Base-by-base conservation (phyloP, 2,113 vertebrate genomes). In the Trematocara unimaculatum region DNA sequence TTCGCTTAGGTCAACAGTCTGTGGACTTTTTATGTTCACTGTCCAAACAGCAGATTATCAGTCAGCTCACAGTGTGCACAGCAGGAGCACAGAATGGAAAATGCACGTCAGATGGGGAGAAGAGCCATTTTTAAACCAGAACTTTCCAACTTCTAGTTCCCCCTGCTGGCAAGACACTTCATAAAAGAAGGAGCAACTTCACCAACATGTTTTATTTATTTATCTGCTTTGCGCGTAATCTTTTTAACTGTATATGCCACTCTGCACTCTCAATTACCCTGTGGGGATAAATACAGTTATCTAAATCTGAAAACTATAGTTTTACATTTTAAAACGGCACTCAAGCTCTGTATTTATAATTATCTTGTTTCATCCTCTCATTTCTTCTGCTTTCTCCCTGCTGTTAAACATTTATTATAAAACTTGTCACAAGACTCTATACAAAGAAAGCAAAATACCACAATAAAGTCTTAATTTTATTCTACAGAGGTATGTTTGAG, bases 41-140 rank as follows among this genome's bases (percentile, higher is more conserved):
- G 77, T 85, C 70, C 79, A 87, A 87, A 86, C 82, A 79, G 60
- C 56, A 86, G 85, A 81, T 88, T 82, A 89, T 56, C 84, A 82
- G 62, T 42, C 54, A 74, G 79, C 70, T 64, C 10, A 35, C 35
- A 55, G 72, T 56, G 74, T 70, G 83, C 31, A 40, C 86, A 84
- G 55, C 29, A 83, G 84, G 87, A 85, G 85, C 84, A 89, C 77
- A 1, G 35, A 86, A 85, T 90, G 89, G 88, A 94, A 94, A 92
- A 86, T 31, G 17, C 72, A 54, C 33, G 83, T 86, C 87, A 86
- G 84, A 45, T 4, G 26, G n/a, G 4, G 45, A 86, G 81, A 87
- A 20, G 81, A 79, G 89, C 85, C 91, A 88, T 91, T 92, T 92
- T 83, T 86, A 84, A 80, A 82, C 10, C 23, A 81, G 78, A 70